phyloP scores from a whole-genome alignment of 2,888 invertebrate genomes.

The Eupelmus urozonus region DNA sequence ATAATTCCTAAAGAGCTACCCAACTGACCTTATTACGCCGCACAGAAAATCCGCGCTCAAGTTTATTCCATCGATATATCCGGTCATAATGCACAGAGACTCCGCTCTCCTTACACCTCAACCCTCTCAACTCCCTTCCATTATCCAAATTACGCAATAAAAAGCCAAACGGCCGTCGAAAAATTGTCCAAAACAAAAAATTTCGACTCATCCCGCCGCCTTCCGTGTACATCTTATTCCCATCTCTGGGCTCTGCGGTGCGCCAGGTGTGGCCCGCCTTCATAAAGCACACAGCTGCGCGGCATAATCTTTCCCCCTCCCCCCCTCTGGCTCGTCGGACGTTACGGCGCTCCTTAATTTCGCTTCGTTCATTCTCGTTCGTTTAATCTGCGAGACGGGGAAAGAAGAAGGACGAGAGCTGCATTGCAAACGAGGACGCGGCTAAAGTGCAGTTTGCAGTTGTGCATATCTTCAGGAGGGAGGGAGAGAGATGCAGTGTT shows the following conservation, averaged over 20 bases:
- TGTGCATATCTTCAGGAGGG: slow-evolving; percentile 61
- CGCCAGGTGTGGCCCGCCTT: slow-evolving; percentile 65
- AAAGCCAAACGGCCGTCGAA: slow-evolving; percentile 26
- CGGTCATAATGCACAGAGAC: slow-evolving; percentile 5
- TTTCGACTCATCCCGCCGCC: background rate
- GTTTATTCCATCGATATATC: too few relatives aligned
- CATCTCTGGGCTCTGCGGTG: background rate
- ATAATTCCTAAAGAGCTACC: slow-evolving; percentile 11
- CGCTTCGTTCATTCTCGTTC: slow-evolving; percentile 70
- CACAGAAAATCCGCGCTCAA: slow-evolving; percentile 21
- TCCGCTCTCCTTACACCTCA: slow-evolving; percentile 12
- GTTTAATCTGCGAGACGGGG: slow-evolving; percentile 67
- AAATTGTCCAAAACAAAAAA: background rate
- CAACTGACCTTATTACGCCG: slow-evolving; percentile 26
- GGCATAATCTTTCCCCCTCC: slow-evolving; percentile 52
- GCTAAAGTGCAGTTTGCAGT: slow-evolving; percentile 71
- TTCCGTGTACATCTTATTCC: slow-evolving; percentile 28
- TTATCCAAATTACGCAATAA: slow-evolving; percentile 23
- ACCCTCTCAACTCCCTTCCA: background rate
- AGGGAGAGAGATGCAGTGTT: slow-evolving; percentile 16
- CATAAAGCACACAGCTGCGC: slow-evolving; percentile 68
- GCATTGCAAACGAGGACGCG: slow-evolving; percentile 67
- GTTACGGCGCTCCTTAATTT: slow-evolving; percentile 67
- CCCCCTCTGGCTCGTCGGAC: background rate
- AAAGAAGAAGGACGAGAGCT: slow-evolving; percentile 62